Conservation (phyloP, 2,113 vertebrate species). For the Ailurus styani region DNA sequence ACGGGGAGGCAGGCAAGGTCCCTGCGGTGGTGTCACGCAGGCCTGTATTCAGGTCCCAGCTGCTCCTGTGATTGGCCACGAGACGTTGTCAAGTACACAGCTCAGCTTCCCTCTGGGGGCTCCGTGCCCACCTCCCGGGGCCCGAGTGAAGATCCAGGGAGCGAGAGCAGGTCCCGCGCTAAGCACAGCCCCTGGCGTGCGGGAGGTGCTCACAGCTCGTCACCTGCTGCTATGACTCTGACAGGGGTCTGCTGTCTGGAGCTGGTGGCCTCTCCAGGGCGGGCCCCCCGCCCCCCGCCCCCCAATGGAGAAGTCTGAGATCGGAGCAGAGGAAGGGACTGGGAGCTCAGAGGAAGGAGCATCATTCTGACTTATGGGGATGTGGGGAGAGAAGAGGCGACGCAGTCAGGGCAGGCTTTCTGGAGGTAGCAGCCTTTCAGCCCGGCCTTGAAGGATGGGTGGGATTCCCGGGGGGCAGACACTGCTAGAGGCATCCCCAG, state of each 20-base stretch:
- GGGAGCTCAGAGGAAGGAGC: background rate
- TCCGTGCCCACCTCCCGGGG: background rate
- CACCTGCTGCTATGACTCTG: background rate
- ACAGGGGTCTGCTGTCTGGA: background rate
- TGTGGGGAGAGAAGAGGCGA: background rate
- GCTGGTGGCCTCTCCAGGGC: rapidly evolving
- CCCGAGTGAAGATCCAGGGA: background rate
- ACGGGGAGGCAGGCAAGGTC: background rate
- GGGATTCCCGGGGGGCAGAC: background rate
- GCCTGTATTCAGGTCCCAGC: background rate
- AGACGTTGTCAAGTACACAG: background rate
- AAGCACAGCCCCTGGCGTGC: background rate
- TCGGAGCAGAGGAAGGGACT: background rate
- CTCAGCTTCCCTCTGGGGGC: background rate
- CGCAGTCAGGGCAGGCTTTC: background rate
- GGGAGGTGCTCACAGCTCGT: background rate
- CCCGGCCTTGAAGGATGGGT: background rate
- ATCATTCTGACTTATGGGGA: background rate
- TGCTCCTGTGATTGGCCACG: background rate
- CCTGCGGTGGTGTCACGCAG: background rate
- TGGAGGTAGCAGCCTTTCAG: background rate
- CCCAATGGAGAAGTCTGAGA: background rate
- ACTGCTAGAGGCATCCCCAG: background rate
- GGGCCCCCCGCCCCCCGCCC: background rate
- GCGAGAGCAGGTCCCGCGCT: rapidly evolving